Base-by-base conservation (phyloP, 2,113 vertebrate species). In the Acanthisitta chloris region DNA sequence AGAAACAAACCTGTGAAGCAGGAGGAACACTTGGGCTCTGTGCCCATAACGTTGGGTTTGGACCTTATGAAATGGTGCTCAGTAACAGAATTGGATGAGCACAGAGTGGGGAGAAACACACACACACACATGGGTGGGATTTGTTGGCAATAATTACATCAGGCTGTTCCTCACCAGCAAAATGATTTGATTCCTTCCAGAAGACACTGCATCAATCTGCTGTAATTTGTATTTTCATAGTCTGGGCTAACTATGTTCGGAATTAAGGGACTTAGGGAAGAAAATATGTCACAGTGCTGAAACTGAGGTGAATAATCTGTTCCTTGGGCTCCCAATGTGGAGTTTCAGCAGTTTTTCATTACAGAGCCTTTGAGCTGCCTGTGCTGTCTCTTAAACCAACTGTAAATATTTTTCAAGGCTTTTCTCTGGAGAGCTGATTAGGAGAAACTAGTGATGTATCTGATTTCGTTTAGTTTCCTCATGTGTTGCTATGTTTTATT, bases 401-500 rank as follows among this genome's bases (percentile, higher is more conserved):
- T 34, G 83, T 86, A 91, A 96, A 90, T 92, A 83, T 88, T 96
- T 96, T 59, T 64, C 8, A 7, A 31, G 85, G 43, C 82, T 92
- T 87, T 85, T 74, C 81, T 88, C 48, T 38, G 36, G 79, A 81
- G 70, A 92, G 86, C 90, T 85, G 78, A 70, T 77, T 26, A 90
- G 93, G 71, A 78, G 71, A 81, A 86, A 34, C 26, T 19, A 38
- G 38, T 8, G 55, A 72, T 74, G 58, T 72, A 74, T 95, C 86
- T 58, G 78, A 82, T 96, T 94, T 91, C 40, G 1, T 92, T 66
- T 92, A 5, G 73, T 85, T 86, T 78, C 92, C 94, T 94, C 67
- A 8, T 66, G 40, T 43, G 94, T 43, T 76, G 1, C 8, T 90
- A 94, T 98, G 94, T 87, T 98, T 98, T 97, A 97, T 98, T 98